These are phyloP conservation scores for Pteropus alecto DNA, from an alignment of 2,113 vertebrate genomes.

Conservation along the genomic window DNA sequence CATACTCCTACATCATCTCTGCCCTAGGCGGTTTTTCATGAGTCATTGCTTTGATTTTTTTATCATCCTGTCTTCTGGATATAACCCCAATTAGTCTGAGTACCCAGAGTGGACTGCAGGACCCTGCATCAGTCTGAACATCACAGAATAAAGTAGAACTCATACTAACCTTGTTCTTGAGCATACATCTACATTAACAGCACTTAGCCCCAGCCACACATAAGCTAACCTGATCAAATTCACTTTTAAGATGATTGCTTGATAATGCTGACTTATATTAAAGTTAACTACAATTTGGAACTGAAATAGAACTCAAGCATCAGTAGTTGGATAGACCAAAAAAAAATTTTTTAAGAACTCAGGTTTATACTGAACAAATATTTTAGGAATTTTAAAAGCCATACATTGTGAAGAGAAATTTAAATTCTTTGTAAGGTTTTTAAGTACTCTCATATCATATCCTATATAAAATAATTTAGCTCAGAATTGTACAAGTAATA, in stretches of 20 bases:
- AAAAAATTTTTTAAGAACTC: neutral
- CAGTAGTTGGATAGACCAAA: neutral
- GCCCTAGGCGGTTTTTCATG: neutral
- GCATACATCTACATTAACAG: neutral
- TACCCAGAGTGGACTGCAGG: neutral
- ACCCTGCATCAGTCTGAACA: neutral
- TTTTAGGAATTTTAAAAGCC: neutral
- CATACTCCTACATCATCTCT: neutral
- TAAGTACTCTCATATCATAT: neutral
- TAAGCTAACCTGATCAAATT: neutral
- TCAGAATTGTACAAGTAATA: neutral
- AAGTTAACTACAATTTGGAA: neutral
- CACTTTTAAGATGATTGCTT: neutral
- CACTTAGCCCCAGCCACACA: neutral
- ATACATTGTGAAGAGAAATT: neutral
- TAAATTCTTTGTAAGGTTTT: neutral
- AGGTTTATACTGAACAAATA: neutral
- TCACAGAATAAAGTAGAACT: neutral
- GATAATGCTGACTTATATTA: neutral
- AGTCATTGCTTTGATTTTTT: slow-evolving; percentile 54
- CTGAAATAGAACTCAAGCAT: neutral
- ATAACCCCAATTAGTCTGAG: neutral
- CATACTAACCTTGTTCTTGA: neutral
- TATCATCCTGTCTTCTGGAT: neutral
- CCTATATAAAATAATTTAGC: neutral